Evolutionary conservation across 2,113 vertebrate genomes (phyloP).

Genomic region (Phocoena sinus): DNA sequence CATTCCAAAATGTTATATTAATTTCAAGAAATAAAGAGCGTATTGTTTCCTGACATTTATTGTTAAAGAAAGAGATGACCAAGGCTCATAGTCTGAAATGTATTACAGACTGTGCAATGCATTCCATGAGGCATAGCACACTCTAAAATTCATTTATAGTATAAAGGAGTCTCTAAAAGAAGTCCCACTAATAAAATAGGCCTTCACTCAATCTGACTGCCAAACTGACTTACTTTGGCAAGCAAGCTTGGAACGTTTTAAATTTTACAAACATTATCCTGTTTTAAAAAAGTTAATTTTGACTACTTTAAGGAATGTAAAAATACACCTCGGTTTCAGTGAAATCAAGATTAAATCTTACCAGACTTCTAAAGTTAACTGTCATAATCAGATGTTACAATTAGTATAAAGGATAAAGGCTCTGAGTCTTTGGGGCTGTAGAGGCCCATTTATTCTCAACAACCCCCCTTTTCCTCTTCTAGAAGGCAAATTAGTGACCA

Average conservation of each 20-base stretch:
- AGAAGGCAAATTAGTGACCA: neutral
- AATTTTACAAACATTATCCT: conserved; percentile 58
- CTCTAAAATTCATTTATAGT: conserved; percentile 41
- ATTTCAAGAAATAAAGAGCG: conserved; percentile 46
- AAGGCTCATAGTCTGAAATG: conserved; percentile 3
- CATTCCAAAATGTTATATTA: conserved; percentile 38
- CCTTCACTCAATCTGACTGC: conserved; percentile 47
- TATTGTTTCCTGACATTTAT: conserved; percentile 41
- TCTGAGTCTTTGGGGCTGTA: neutral
- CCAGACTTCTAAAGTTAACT: conserved; percentile 55
- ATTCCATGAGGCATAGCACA: conserved; percentile 55
- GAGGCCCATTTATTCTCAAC: neutral
- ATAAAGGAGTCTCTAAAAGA: conserved; percentile 18
- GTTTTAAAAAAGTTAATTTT: conserved; percentile 64
- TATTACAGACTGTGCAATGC: conserved; percentile 31
- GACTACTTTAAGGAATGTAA: conserved; percentile 36
- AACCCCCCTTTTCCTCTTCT: neutral
- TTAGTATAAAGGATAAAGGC: neutral
- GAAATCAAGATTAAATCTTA: conserved; percentile 52
- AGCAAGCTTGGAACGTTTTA: conserved; percentile 41
- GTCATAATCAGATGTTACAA: conserved; percentile 37
- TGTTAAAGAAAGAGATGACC: conserved; percentile 37
- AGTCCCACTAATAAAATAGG: conserved; percentile 29
- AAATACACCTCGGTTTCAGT: conserved; percentile 59
- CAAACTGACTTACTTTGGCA: conserved; percentile 54